These are phyloP conservation scores for Fissipunctia ypsillon DNA, from an alignment of 2,888 invertebrate species.

Conservation along the genomic window DNA sequence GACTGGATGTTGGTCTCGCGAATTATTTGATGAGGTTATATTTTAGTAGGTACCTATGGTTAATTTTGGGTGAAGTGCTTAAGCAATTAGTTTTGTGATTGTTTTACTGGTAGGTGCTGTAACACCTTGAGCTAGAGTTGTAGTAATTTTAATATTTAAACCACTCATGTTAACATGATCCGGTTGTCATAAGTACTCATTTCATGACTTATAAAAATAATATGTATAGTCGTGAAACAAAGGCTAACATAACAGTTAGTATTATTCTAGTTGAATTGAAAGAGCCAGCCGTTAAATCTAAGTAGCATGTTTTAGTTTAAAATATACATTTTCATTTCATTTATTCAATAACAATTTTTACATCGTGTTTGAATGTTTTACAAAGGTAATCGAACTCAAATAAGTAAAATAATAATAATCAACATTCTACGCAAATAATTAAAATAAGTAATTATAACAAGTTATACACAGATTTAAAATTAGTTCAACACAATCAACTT, in stretches of 20 bases:
- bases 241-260: not conserved
- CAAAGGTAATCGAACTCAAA: too few species aligned
- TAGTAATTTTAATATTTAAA: not conserved
- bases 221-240: not conserved
- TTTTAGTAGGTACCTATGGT: slow-evolving; percentile 37
- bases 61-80: slow-evolving; percentile 35
- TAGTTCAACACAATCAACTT: too few species aligned
- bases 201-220: too few species aligned
- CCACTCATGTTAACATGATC: not conserved
- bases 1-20: not conserved
- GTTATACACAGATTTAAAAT: too few species aligned
- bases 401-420: too few species aligned
- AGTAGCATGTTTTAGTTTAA: not conserved
- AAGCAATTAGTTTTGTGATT: slow-evolving; percentile 28
- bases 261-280: not conserved
- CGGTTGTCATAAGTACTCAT: too few species aligned
- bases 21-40: slow-evolving; percentile 50
- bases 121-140: not conserved
- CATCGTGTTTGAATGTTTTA: too few species aligned
- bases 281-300: not conserved
- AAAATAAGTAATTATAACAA: too few species aligned
- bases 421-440: too few species aligned
- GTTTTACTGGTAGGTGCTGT: not conserved
- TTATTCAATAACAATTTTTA: too few species aligned
- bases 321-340: too few species aligned